A percentile compares a stretch with the other conserved stretches of the same genome.
phyloP scores from a whole-genome alignment of 2,888 invertebrate species.

The Euzophera pinguis region DNA sequence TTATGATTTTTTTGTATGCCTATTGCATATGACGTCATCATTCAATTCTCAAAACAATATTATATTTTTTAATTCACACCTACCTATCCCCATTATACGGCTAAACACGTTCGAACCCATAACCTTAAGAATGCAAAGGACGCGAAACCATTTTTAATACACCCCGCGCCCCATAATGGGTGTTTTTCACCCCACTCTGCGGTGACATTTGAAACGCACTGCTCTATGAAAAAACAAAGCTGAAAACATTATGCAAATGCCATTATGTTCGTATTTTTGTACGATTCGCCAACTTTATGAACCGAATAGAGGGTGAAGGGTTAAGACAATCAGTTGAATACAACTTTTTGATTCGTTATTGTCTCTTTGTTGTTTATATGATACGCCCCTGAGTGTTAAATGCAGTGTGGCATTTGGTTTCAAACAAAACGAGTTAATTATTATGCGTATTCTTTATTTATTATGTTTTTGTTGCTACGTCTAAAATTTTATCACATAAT shows the following conservation, averaged over 20 bases:
- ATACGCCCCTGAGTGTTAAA: conserved; percentile 23
- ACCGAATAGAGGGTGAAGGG: conserved; percentile 71
- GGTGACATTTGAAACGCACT: conserved; percentile 77
- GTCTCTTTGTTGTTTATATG: conserved; percentile 50
- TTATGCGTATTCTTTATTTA: background rate
- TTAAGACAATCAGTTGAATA: conserved; percentile 65
- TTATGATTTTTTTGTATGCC: too few species aligned
- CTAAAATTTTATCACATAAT: too few species aligned
- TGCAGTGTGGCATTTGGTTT: background rate
- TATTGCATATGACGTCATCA: background rate
- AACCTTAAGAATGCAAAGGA: conserved; percentile 75
- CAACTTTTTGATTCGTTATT: conserved; percentile 63
- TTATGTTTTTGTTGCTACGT: too few species aligned
- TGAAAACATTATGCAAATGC: conserved; percentile 77
- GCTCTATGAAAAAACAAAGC: conserved; percentile 77
- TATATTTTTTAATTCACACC: conserved; percentile 4
- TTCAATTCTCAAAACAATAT: background rate
- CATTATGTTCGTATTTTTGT: conserved; percentile 77
- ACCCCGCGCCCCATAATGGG: conserved; percentile 71
- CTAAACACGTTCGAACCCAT: conserved; percentile 38
- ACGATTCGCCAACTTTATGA: conserved; percentile 74
- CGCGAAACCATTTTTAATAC: conserved; percentile 75
- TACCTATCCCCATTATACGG: background rate
- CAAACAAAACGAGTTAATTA: background rate
- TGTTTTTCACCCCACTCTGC: conserved; percentile 71